Conservation (phyloP, 2,888 invertebrate species). For the Chirona hameri region DNA sequence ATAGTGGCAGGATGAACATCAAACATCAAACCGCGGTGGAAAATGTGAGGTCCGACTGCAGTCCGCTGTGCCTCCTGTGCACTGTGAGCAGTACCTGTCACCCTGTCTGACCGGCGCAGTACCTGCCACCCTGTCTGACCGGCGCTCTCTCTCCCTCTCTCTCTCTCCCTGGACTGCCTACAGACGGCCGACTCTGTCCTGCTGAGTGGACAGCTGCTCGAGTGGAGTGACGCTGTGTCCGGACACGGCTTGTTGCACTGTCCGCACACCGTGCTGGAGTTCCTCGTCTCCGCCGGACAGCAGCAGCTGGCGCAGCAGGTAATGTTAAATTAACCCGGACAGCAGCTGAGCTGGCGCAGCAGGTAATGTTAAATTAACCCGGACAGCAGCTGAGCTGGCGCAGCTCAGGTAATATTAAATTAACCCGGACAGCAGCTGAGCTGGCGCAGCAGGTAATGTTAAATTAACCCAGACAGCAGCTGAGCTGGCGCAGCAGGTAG, state of each 20-base stretch:
- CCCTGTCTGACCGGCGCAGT: too few relatives aligned
- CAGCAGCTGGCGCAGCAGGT: conserved; percentile 55
- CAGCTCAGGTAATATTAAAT: conserved; percentile 33
- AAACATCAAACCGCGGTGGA: too few relatives aligned
- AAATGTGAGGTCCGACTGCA: too few relatives aligned
- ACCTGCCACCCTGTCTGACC: neutral
- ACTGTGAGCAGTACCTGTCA: too few relatives aligned
- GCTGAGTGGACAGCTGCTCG: neutral
- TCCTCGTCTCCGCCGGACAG: conserved; percentile 80
- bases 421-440: too few relatives aligned
- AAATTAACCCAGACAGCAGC: conserved; percentile 52
- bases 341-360: neutral
- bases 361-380: conserved; percentile 46
- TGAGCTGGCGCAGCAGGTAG: conserved; percentile 52
- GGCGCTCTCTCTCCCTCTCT: too few relatives aligned
- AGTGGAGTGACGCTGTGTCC: neutral
- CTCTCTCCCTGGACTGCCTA: neutral
- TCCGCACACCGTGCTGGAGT: conserved; percentile 62
- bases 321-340: neutral
- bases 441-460: too few relatives aligned
- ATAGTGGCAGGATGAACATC: too few relatives aligned
- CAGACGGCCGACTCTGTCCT: conserved; percentile 25
- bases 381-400: conserved; percentile 69
- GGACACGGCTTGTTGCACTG: conserved; percentile 26
- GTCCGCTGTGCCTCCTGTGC: too few relatives aligned